A percentile compares a stretch with the other conserved stretches of the same genome.
Evolutionary conservation across 2,888 invertebrate species (phyloP).

Genomic region (Idaea aversata): DNA sequence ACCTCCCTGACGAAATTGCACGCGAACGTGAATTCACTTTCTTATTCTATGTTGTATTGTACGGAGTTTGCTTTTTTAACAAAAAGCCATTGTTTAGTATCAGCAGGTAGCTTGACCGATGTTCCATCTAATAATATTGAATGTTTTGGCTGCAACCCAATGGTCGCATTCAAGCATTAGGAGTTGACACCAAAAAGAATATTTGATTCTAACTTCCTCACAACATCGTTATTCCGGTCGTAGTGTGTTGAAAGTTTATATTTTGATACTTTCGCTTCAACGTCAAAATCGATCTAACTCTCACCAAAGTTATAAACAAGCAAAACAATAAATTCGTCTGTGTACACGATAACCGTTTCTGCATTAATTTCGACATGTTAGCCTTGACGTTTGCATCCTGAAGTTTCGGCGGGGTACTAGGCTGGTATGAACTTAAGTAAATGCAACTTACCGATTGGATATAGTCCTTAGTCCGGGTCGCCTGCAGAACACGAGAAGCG

Average conservation of each 20-base stretch:
- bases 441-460: slow-evolving; percentile 85
- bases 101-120: slow-evolving; percentile 51
- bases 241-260: slow-evolving; percentile 39
- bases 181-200: slow-evolving; percentile 3
- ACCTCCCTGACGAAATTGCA: neutral
- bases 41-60: slow-evolving; percentile 1
- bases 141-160: slow-evolving; percentile 66
- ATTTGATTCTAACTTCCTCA: slow-evolving; percentile 8
- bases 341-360: slow-evolving; percentile 15
- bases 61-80: slow-evolving; percentile 21
- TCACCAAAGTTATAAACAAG: slow-evolving; percentile 5
- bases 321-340: neutral
- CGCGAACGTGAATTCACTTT: neutral
- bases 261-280: slow-evolving; percentile 45
- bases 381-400: slow-evolving; percentile 30
- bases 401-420: slow-evolving; percentile 23
- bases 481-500: slow-evolving; percentile 86
- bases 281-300: slow-evolving; percentile 27
- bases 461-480: slow-evolving; percentile 87
- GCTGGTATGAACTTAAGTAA: slow-evolving; percentile 12
- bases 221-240: slow-evolving; percentile 33
- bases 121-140: slow-evolving; percentile 68
- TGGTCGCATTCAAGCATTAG: neutral
- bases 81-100: slow-evolving; percentile 5
- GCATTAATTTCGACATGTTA: slow-evolving; percentile 31